Evolutionary conservation across 2,888 invertebrate genomes (phyloP).

Genomic region (Leptopilina myrica): DNA sequence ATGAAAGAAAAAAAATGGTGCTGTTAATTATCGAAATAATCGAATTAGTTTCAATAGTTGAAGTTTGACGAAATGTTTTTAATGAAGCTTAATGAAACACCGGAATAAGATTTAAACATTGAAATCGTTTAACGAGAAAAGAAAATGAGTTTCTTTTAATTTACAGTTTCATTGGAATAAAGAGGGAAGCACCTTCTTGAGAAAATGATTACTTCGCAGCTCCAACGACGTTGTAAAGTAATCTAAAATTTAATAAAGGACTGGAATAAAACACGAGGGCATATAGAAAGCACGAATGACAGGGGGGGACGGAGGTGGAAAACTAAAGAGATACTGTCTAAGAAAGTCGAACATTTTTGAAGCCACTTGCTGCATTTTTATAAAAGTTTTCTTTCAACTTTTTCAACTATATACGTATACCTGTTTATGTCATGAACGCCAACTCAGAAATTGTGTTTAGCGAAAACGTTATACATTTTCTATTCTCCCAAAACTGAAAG

Average conservation of each 20-base stretch:
- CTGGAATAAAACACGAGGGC: constrained; percentile 32
- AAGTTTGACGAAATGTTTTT: background rate
- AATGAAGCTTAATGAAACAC: background rate
- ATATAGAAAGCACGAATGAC: constrained; percentile 15
- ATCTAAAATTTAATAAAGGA: constrained; percentile 41
- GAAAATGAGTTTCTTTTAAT: constrained; percentile 18
- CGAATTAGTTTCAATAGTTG: no score
- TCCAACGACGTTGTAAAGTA: constrained; percentile 27
- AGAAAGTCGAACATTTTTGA: constrained; percentile 26
- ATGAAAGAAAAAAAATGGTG: no score
- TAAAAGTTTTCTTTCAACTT: background rate
- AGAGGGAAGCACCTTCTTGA: constrained; percentile 14
- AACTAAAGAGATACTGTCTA: background rate
- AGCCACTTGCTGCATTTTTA: constrained; percentile 27
- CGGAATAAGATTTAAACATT: background rate
- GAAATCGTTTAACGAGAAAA: background rate
- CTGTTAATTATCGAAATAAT: no score
- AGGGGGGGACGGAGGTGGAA: background rate
- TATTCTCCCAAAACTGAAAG: no score
- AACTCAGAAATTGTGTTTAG: background rate
- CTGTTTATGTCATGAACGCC: background rate
- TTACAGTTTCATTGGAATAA: background rate
- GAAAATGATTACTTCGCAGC: constrained; percentile 32
- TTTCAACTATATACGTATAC: background rate
- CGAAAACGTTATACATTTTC: background rate